phyloP scores from a whole-genome alignment of 92 coral and sea anemone genomes.

The Isaurus tuberculatus region DNA sequence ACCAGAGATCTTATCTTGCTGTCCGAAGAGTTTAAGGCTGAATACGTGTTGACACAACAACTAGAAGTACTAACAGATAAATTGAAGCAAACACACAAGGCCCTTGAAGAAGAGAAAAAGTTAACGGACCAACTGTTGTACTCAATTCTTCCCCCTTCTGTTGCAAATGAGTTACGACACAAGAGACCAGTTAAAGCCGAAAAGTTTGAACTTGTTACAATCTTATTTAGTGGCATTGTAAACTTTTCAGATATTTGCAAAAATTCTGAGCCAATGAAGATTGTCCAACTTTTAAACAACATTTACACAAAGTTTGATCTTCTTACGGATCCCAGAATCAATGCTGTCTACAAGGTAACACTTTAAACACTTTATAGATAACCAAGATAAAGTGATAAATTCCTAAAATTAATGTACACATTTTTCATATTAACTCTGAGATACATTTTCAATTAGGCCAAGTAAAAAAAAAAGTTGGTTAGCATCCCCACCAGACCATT shows the following conservation, averaged over 20 bases:
- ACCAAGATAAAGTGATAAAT: too few species aligned
- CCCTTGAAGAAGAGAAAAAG: conserved; percentile 85
- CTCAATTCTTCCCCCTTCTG: conserved; percentile 88
- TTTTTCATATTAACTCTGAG: too few species aligned
- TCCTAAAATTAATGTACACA: too few species aligned
- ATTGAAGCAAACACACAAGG: conserved; percentile 85
- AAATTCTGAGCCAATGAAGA: conserved; percentile 80
- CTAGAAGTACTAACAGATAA: conserved; percentile 87
- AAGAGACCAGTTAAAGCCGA: conserved; percentile 89
- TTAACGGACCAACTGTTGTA: conserved; percentile 87
- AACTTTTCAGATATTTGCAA: conserved; percentile 82
- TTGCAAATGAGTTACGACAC: conserved; percentile 87
- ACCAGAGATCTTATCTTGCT: conserved; percentile 85
- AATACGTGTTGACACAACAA: conserved; percentile 80
- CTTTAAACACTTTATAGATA: too few species aligned
- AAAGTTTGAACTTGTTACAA: conserved; percentile 88
- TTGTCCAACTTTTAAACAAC: conserved; percentile 82
- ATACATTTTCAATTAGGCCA: too few species aligned
- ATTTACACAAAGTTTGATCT: conserved; percentile 87
- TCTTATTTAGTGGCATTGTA: conserved; percentile 87
- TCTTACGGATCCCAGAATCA: conserved; percentile 80
- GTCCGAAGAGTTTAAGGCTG: conserved; percentile 90
- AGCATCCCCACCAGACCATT: too few species aligned
- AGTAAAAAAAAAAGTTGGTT: too few species aligned
- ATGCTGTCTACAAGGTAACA: conserved; percentile 90